Percentiles rank a stretch among this genome's conserved stretches.
phyloP scores from a whole-genome alignment of 2,113 vertebrate species.

The Psammodynastes pulverulentus region DNA sequence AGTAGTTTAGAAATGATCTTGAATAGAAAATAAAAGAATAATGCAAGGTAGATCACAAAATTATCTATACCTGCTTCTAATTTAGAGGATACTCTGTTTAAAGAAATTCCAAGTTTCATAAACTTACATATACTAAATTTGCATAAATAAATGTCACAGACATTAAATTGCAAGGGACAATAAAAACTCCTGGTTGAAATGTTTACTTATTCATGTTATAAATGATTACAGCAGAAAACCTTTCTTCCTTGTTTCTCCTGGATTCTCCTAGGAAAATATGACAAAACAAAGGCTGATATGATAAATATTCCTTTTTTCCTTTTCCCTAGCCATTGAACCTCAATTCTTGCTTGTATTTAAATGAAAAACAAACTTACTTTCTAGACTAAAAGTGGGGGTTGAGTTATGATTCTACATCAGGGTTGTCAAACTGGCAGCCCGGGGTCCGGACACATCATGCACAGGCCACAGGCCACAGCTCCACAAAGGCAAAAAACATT shows the following conservation, averaged over 20 bases:
- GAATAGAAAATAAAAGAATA: not conserved
- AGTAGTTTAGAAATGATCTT: not conserved
- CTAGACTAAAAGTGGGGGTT: not conserved
- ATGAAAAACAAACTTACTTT: not conserved
- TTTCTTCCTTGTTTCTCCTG: not conserved
- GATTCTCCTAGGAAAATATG: not conserved
- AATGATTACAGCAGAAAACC: not conserved
- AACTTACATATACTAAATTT: not conserved
- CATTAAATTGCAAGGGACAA: not conserved
- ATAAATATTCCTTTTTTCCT: not conserved
- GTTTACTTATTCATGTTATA: not conserved
- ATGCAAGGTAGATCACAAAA: not conserved
- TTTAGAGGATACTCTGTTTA: not conserved
- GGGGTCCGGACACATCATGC: too few species aligned
- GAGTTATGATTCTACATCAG: not conserved
- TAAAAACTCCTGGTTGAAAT: not conserved
- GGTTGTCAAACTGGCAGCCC: too few species aligned
- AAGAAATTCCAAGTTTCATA: not conserved
- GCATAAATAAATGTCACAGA: not conserved
- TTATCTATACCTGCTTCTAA: not conserved
- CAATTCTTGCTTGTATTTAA: not conserved
- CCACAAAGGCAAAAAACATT: too few species aligned
- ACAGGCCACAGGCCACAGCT: too few species aligned
- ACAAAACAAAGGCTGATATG: not conserved
- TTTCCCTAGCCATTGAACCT: not conserved